Conservation (phyloP, 2,113 vertebrate species). For the Scomber japonicus region DNA sequence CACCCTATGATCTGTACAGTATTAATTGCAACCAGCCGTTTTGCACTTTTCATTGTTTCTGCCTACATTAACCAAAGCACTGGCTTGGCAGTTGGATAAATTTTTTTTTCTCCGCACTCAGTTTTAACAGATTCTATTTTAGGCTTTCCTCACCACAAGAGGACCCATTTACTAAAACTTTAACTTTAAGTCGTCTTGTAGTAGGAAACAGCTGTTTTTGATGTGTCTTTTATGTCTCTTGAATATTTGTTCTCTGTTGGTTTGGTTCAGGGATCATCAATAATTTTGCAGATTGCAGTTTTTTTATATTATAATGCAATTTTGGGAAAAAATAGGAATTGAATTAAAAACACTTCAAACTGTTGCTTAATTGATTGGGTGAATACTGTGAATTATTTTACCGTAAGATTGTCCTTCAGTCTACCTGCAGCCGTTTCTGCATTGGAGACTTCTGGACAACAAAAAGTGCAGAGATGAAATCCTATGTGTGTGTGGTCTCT, state of each 20-base stretch:
- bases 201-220: background rate
- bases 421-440: background rate
- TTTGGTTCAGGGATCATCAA: background rate
- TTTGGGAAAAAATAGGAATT: background rate
- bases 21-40: no score
- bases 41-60: no score
- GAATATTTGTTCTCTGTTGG: background rate
- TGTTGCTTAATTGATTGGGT: background rate
- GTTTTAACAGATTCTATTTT: background rate
- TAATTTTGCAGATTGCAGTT: background rate
- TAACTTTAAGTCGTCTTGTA: background rate
- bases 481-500: background rate
- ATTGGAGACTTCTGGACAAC: background rate
- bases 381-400: background rate
- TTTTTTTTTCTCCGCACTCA: background rate
- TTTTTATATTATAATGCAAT: background rate
- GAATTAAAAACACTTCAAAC: background rate
- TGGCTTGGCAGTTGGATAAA: no score
- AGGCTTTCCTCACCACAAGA: background rate
- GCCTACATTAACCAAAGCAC: no score
- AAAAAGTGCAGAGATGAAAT: constrained; percentile 4
- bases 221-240: background rate
- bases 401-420: background rate
- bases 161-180: constrained; percentile 14
- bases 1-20: no score